Base-by-base conservation (phyloP, 2,888 invertebrate species). In the Eretmocerus hayati region DNA sequence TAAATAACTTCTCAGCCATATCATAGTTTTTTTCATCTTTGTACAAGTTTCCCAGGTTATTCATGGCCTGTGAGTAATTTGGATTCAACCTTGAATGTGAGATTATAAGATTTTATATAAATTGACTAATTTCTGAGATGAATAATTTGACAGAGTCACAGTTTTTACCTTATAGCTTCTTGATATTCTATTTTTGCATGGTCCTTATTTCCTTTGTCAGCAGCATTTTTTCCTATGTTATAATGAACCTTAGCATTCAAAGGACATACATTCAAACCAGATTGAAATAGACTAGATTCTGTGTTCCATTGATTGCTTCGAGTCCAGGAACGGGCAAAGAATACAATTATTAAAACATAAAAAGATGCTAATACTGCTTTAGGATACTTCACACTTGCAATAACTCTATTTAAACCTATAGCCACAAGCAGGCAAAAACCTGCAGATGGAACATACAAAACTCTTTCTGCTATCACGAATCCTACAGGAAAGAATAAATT, bases 161-260 rank as follows among this genome's bases (percentile, higher is more conserved):
- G 15, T 33, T 15, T n/a, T 31, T 72, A 84, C 85, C 77, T 75
- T 47, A 92, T 78, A 21, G 91, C 88, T 64, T 80, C 78, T 65
- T 79, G 77, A 70, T 96, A 96, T 66, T 89, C 85, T 21, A 74
- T 61, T 46, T 91, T 78, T 0, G 95, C 94, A 59, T 80, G 75
- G 15, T 75, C 71, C 37, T 75, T 75, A 52, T 87, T 75, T 6
- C 86, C 83, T 26, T 75, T 74, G 61, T 92, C 91, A 1, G 86
- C 87, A 13, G 88, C 83, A 51, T 85, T 81, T 71, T 94, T 94
- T 0, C 87, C 96, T 44, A 95, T 83, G 70, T 97, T 97, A 67
- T 96, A 97, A 57, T 78, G 84, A 4, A 87, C 87, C 79, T 96
- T 97, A 18, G 96, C 95, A 75, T 96, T 96, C 39, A 85, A 75